Evolutionary conservation across 2,888 invertebrate species (phyloP).

Genomic region (Phengaris arion): DNA sequence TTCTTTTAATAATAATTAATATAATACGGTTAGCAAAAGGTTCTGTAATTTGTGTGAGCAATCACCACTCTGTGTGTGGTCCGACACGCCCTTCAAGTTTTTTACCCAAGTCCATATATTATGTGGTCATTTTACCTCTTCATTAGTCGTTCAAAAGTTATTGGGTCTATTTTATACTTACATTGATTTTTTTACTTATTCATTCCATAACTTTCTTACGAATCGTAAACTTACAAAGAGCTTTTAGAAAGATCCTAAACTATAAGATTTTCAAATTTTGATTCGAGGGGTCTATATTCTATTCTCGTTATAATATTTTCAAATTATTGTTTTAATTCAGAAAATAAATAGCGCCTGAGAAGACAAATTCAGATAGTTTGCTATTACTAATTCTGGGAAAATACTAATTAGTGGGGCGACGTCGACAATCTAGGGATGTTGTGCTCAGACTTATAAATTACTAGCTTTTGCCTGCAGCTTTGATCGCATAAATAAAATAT

Average conservation of each 20-base stretch:
- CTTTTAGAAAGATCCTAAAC: background rate
- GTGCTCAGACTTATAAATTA: background rate
- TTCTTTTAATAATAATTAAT: background rate
- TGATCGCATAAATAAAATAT: no score
- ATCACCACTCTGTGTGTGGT: conserved; percentile 1
- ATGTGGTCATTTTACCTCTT: background rate
- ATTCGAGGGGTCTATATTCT: no score
- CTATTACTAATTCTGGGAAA: background rate
- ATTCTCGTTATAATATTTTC: no score
- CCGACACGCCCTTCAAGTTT: background rate
- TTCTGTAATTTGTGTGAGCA: background rate
- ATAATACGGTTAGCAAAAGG: background rate
- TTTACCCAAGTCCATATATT: background rate
- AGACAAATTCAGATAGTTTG: background rate
- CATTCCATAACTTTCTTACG: no score
- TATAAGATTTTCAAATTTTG: no score
- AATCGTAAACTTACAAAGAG: background rate
- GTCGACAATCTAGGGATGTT: background rate
- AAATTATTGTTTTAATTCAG: no score
- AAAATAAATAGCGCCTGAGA: no score
- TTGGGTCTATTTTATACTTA: background rate
- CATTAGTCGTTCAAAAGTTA: background rate
- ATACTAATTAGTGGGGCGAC: background rate
- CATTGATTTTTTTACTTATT: background rate
- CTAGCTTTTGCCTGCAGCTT: no score